These are phyloP conservation scores for Cydia pomonella DNA, from an alignment of 1,140 invertebrate genomes.

Conservation along the genomic window DNA sequence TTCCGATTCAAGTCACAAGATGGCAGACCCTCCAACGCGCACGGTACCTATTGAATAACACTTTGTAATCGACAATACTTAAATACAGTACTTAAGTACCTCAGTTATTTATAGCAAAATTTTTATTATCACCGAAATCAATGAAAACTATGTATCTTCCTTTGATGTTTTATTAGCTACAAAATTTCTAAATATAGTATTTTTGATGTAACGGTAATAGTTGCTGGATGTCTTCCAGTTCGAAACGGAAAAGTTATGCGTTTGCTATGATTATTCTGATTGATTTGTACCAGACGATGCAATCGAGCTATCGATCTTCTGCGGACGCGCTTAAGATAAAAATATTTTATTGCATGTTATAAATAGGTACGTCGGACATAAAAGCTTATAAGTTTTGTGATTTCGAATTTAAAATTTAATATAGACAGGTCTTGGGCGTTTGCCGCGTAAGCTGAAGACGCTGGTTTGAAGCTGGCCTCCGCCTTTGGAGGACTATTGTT, in stretches of 20 bases:
- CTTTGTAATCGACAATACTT: too few species aligned
- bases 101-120: too few species aligned
- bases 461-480: too few species aligned
- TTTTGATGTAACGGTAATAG: conserved; percentile 12
- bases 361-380: neutral
- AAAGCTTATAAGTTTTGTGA: neutral
- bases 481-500: too few species aligned
- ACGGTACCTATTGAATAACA: too few species aligned
- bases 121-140: neutral
- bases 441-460: too few species aligned
- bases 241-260: neutral
- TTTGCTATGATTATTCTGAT: neutral
- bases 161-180: conserved; percentile 2
- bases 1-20: too few species aligned
- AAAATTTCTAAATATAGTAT: conserved; percentile 30
- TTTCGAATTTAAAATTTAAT: too few species aligned
- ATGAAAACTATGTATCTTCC: neutral
- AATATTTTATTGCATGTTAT: neutral
- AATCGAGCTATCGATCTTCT: neutral
- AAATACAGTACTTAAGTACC: too few species aligned
- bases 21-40: too few species aligned
- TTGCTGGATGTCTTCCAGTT: conserved; percentile 1
- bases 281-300: conserved; percentile 2
- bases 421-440: too few species aligned
- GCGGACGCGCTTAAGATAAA: neutral